Conservation (phyloP, 2,113 vertebrate species). For the Rattus rattus region DNA sequence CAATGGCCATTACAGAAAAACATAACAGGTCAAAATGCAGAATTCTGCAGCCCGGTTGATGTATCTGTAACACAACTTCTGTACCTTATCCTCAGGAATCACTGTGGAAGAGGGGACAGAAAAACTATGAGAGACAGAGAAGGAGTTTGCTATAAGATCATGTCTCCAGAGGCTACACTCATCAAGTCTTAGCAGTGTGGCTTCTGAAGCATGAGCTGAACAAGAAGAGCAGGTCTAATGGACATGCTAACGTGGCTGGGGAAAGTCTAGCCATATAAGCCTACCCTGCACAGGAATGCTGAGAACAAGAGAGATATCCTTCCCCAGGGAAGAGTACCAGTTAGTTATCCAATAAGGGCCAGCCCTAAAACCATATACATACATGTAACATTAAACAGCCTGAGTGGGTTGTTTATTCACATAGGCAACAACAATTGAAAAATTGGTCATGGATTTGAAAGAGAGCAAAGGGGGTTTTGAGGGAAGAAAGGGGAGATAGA, state of each 20-base stretch:
- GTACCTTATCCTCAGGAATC: not conserved
- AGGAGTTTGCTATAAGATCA: not conserved
- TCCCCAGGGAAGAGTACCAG: not conserved
- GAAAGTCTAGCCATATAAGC: not conserved
- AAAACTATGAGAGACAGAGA: not conserved
- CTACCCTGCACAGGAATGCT: not conserved
- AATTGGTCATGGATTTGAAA: not conserved
- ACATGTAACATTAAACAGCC: not conserved
- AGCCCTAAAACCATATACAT: not conserved
- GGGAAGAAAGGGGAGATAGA: not conserved
- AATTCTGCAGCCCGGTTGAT: not conserved
- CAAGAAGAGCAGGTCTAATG: not conserved
- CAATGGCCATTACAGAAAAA: not conserved
- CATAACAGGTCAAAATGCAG: not conserved
- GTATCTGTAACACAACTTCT: too few species aligned
- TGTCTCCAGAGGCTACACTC: not conserved
- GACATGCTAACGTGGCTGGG: not conserved
- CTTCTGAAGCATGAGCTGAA: not conserved
- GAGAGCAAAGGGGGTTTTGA: not conserved
- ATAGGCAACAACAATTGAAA: not conserved
- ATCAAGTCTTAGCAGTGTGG: not conserved
- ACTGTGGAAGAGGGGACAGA: not conserved
- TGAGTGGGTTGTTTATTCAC: not conserved
- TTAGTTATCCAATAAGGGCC: not conserved
- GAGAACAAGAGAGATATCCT: too few species aligned